These are phyloP conservation scores for Thripadectes ignobilis DNA, from an alignment of 2,797 vertebrate species.

Conservation along the genomic window DNA sequence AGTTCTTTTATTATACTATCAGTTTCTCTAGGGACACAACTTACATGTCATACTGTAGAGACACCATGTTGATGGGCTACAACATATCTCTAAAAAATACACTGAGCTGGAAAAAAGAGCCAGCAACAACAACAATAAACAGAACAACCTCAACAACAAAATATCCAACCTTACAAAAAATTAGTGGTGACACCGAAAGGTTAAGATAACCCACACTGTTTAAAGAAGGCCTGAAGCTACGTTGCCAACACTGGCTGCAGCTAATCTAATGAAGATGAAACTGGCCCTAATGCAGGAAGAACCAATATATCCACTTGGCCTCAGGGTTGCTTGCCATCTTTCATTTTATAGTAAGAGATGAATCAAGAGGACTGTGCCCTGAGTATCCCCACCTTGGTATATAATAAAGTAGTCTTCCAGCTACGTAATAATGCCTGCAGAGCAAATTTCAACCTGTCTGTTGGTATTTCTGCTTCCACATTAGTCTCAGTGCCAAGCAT, in stretches of 20 bases:
- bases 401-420: background rate
- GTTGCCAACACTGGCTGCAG: background rate
- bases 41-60: background rate
- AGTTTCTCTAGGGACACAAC: background rate
- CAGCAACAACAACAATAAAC: background rate
- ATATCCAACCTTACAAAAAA: background rate
- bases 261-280: background rate
- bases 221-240: background rate
- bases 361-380: background rate
- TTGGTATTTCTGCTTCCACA: background rate
- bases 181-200: background rate
- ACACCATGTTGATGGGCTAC: background rate
- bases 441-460: background rate
- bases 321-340: background rate
- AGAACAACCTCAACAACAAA: background rate
- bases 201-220: background rate
- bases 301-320: background rate
- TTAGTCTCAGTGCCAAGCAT: background rate
- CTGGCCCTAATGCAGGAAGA: background rate
- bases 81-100: background rate
- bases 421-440: background rate
- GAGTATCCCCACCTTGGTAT: background rate
- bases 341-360: background rate
- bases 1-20: background rate
- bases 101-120: background rate